phyloP scores from a whole-genome alignment of 2,888 invertebrate species.

The Drosophila peninsularis region DNA sequence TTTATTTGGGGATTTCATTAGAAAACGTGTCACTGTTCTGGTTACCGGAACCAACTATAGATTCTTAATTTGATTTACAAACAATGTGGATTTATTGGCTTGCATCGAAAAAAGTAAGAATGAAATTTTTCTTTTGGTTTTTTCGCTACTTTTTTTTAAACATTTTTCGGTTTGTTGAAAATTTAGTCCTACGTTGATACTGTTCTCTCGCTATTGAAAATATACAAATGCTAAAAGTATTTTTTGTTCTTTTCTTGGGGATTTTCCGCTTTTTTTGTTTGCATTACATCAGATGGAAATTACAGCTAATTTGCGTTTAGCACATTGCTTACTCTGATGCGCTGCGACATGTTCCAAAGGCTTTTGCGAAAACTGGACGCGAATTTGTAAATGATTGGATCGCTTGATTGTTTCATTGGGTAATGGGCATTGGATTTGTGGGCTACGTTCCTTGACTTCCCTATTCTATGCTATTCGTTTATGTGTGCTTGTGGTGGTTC shows the following conservation, averaged over 20 bases:
- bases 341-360: conserved; percentile 24
- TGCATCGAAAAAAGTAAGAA: conserved; percentile 32
- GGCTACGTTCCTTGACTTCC: conserved; percentile 13
- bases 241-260: conserved; percentile 12
- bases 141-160: neutral
- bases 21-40: conserved; percentile 18
- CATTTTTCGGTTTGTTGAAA: conserved; percentile 7
- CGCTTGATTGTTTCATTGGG: neutral
- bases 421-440: neutral
- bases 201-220: conserved; percentile 13
- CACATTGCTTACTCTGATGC: conserved; percentile 18
- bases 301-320: conserved; percentile 23
- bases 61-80: conserved; percentile 38
- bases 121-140: conserved; percentile 8
- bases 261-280: neutral
- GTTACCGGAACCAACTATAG: conserved; percentile 9
- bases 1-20: conserved; percentile 22
- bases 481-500: neutral
- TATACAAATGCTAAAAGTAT: conserved; percentile 22
- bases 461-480: conserved; percentile 13
- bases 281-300: conserved; percentile 18
- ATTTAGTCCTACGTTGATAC: conserved; percentile 18
- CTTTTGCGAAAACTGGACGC: conserved; percentile 24
- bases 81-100: conserved; percentile 42
- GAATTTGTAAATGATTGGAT: conserved; percentile 17